These are phyloP conservation scores for Gambusia yucatana DNA, from an alignment of 2,797 vertebrate species.

Conservation along the genomic window DNA sequence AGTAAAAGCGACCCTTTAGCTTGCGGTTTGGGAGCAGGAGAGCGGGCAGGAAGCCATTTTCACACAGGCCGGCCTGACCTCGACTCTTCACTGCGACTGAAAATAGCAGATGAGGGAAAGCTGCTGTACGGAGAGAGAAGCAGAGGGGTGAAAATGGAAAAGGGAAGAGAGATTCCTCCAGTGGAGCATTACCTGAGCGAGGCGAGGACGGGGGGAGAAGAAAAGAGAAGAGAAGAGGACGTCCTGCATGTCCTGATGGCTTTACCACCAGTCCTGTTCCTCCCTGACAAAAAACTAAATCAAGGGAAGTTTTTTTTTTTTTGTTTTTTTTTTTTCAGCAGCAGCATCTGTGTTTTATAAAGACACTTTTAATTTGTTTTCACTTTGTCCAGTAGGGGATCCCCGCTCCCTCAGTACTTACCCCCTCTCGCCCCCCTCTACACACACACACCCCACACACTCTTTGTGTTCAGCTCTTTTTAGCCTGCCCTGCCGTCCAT, in stretches of 20 bases:
- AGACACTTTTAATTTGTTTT: constrained; percentile 96
- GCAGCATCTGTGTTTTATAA: constrained; percentile 99
- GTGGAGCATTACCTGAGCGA: constrained; percentile 52
- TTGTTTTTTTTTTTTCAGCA: constrained; percentile 86
- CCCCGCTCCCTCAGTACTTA: constrained; percentile 50
- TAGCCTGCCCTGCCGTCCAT: constrained; percentile 25
- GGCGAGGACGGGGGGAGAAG: constrained; percentile 17
- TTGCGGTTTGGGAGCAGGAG: constrained; percentile 65
- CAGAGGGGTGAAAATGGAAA: constrained; percentile 1
- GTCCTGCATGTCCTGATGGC: constrained; percentile 78
- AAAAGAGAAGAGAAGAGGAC: not conserved
- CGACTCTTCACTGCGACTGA: constrained; percentile 65
- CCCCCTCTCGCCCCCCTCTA: not conserved
- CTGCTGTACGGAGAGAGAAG: constrained; percentile 22
- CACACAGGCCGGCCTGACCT: constrained; percentile 81
- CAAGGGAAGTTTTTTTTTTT: constrained; percentile 86
- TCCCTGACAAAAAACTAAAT: constrained; percentile 91
- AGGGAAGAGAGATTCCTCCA: constrained; percentile 31
- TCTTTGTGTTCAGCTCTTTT: constrained; percentile 54
- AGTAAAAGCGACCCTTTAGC: constrained; percentile 66
- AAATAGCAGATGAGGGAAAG: constrained; percentile 75
- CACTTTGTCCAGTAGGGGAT: constrained; percentile 91
- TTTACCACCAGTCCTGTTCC: constrained; percentile 90
- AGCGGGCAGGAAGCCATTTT: constrained; percentile 79
- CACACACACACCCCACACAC: not conserved